These are phyloP conservation scores for Acrocephalus arundinaceus DNA, from an alignment of 2,113 vertebrate genomes.

Conservation along the genomic window DNA sequence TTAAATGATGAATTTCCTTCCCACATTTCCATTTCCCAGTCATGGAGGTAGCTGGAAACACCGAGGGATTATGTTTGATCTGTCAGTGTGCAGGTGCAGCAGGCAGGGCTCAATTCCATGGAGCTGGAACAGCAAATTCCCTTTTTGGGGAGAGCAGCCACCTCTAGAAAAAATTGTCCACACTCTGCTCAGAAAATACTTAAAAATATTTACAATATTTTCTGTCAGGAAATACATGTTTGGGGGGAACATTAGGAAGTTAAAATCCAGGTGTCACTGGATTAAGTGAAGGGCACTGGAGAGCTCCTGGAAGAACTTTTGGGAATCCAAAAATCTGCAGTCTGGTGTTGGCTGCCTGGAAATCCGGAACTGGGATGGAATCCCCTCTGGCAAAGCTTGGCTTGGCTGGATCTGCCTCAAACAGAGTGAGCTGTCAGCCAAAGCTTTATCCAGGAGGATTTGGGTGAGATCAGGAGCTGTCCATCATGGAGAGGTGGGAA, in stretches of 20 bases:
- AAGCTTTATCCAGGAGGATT: neutral
- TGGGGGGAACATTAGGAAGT: neutral
- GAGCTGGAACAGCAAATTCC: neutral
- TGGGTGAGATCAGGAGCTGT: neutral
- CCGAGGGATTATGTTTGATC: neutral
- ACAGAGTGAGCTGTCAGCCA: neutral
- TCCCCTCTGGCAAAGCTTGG: neutral
- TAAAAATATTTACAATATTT: too few species aligned
- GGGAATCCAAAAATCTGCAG: neutral
- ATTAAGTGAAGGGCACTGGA: neutral
- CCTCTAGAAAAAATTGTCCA: neutral
- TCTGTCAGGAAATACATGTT: neutral
- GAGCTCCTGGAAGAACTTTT: neutral
- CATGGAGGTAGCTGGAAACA: neutral
- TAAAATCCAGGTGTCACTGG: neutral
- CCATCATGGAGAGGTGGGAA: neutral
- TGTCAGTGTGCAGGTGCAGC: too few species aligned
- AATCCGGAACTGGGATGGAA: rapidly evolving
- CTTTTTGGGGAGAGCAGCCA: neutral
- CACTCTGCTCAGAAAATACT: neutral
- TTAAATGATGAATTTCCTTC: neutral
- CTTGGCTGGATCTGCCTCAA: neutral
- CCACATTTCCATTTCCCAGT: neutral
- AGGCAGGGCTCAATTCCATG: neutral
- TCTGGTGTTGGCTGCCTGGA: too few species aligned